Evolutionary conservation across 2,888 invertebrate species (phyloP).

Genomic region (Troides aeacus): DNA sequence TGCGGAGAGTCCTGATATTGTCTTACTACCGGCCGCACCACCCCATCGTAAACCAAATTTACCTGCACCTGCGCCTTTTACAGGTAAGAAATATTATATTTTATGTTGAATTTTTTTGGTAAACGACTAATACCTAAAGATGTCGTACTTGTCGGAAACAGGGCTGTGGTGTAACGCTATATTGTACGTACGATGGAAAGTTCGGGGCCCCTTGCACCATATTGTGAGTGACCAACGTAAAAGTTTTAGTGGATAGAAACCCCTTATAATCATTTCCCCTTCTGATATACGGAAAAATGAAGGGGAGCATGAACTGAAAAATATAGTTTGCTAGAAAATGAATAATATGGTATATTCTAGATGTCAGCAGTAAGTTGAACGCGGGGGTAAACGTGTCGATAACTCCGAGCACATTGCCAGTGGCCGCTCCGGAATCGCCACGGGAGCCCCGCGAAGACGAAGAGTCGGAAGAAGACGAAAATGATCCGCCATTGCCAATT

Average conservation of each 20-base stretch:
- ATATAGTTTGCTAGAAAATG: too few species aligned
- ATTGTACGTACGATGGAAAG: too few species aligned
- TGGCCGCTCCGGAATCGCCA: conserved; percentile 66
- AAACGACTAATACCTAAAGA: too few species aligned
- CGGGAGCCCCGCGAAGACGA: conserved; percentile 69
- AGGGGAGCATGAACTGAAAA: too few species aligned
- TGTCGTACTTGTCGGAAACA: too few species aligned
- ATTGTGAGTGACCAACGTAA: too few species aligned
- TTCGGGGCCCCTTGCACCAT: too few species aligned
- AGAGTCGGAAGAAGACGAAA: conserved; percentile 84
- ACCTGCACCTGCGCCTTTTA: conserved; percentile 55
- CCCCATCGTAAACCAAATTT: conserved; percentile 65
- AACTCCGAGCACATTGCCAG: conserved; percentile 79
- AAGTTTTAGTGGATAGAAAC: too few species aligned
- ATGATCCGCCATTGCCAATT: conserved; percentile 82
- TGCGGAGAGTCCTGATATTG: conserved; percentile 90
- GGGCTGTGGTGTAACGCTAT: too few species aligned
- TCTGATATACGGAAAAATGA: too few species aligned
- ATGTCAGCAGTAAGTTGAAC: conserved; percentile 78
- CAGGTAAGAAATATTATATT: conserved; percentile 43
- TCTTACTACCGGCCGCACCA: conserved; percentile 80
- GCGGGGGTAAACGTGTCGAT: conserved; percentile 74
- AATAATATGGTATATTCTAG: conserved; percentile 39
- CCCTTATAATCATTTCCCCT: too few species aligned
- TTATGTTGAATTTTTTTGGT: too few species aligned